Evolutionary conservation across 2,113 vertebrate species (phyloP).

Genomic region (Petromus typicus): DNA sequence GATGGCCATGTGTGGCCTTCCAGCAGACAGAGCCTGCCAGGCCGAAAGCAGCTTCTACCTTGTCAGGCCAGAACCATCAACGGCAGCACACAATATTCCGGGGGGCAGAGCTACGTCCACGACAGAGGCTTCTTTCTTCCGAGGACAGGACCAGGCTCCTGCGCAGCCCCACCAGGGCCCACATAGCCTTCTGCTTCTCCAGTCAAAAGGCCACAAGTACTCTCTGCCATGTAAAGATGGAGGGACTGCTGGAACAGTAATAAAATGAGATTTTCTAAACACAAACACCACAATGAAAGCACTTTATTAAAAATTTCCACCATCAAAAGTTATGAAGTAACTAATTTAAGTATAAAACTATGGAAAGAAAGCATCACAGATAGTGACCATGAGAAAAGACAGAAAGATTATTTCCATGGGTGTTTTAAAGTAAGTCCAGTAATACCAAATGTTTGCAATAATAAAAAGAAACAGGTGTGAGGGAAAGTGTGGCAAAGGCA

Average conservation of each 20-base stretch:
- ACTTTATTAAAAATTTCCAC: background rate
- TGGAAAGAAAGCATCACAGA: background rate
- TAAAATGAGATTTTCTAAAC: background rate
- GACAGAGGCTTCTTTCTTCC: background rate
- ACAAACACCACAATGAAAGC: background rate
- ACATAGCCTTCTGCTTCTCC: background rate
- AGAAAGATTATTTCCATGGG: background rate
- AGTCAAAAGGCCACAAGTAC: background rate
- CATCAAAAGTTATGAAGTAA: background rate
- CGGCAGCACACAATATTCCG: background rate
- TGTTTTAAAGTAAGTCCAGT: background rate
- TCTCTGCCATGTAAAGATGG: background rate
- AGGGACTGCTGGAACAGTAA: background rate
- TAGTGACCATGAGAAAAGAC: background rate
- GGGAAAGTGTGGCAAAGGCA: background rate
- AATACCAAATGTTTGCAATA: background rate
- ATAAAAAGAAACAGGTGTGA: background rate
- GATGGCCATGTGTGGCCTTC: background rate
- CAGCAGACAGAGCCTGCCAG: background rate
- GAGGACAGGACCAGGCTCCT: too few relatives aligned
- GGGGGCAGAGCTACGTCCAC: too few relatives aligned
- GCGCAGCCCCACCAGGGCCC: background rate
- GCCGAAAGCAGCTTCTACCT: background rate
- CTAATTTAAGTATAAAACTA: background rate
- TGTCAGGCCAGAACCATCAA: background rate